Base-by-base conservation (phyloP, 2,888 invertebrate genomes). In the Andrena haemorrhoa region DNA sequence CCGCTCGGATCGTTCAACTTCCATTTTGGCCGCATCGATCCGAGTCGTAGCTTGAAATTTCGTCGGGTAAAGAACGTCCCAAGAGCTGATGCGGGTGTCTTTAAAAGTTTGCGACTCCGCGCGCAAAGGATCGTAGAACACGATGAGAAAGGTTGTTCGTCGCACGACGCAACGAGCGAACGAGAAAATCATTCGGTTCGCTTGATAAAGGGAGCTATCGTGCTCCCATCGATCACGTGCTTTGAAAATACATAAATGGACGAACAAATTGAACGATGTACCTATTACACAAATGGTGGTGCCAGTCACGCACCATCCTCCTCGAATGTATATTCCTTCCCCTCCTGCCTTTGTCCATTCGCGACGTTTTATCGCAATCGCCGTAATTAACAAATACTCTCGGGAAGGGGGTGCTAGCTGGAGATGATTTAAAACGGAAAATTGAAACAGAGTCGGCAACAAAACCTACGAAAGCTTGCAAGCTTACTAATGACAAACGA, bases 401-500 rank as follows among this genome's bases (percentile, higher is more conserved):
- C 33, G 35, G 2, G 5, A n/a, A n/a, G 1, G 33, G 26, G 2
- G 7, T 31, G 8, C 2, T 4, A 12, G 41, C 3, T 8, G 10
- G 5, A 49, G 56, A 63, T 73, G 69, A 81, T 81, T 81, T 61
- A 75, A 75, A 82, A 65, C 56, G 72, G 72, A 47, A 75, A 76
- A 82, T 81, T 72, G 66, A 71, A 81, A 76, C 58, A 33, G 68
- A 33, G n/a, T 16, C 29, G 31, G 12, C 33, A 53, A 53, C 23
- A 20, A 29, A 61, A 53, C 75, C 65, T 63, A 56, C 65, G 64
- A 41, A 76, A 68, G 69, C 51, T 51, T 69, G 82, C 58, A 63
- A 82, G 73, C 70, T 82, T 83, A 83, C 82, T 82, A 83, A 83
- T 82, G 12, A 82, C 82, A 49, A 65, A 63, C 70, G 73, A 83